Evolutionary conservation across 2,797 vertebrate genomes (phyloP).

Genomic region (Galaxias olidus): DNA sequence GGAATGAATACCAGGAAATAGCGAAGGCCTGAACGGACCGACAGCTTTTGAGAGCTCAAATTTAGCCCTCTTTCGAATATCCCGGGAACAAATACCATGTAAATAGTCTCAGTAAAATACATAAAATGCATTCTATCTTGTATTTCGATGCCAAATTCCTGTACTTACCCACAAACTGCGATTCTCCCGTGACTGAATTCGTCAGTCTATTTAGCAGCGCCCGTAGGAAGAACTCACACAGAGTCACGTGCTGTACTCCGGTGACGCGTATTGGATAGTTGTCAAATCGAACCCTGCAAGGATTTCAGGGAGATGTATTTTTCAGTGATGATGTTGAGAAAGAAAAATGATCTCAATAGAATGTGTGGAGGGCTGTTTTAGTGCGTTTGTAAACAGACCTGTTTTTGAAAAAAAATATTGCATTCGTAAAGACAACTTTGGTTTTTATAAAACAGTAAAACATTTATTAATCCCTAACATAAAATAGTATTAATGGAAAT

Average conservation of each 20-base stretch:
- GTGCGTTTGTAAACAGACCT: background rate
- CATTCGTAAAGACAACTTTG: no score
- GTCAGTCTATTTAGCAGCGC: constrained; percentile 51
- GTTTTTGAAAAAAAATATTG: no score
- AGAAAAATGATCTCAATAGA: background rate
- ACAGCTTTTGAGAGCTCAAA: constrained; percentile 28
- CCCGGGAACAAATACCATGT: background rate
- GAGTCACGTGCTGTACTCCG: constrained; percentile 51
- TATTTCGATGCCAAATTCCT: constrained; percentile 9
- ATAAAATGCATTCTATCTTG: background rate
- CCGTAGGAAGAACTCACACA: constrained; percentile 44
- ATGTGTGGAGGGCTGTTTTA: background rate
- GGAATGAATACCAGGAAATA: constrained; percentile 52
- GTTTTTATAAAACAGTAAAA: no score
- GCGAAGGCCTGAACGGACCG: constrained; percentile 46
- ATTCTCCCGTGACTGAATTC: constrained; percentile 40
- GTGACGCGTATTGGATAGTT: constrained; percentile 43
- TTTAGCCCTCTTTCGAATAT: background rate
- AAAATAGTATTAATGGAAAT: no score
- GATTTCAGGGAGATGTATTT: constrained; percentile 45
- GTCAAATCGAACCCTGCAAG: constrained; percentile 27
- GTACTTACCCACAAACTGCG: constrained; percentile 53
- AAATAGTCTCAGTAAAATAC: constrained; percentile 1
- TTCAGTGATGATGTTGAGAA: background rate
- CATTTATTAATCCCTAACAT: no score